These are phyloP conservation scores for Drosophila acutilabella DNA, from an alignment of 2,888 invertebrate species.

Conservation along the genomic window DNA sequence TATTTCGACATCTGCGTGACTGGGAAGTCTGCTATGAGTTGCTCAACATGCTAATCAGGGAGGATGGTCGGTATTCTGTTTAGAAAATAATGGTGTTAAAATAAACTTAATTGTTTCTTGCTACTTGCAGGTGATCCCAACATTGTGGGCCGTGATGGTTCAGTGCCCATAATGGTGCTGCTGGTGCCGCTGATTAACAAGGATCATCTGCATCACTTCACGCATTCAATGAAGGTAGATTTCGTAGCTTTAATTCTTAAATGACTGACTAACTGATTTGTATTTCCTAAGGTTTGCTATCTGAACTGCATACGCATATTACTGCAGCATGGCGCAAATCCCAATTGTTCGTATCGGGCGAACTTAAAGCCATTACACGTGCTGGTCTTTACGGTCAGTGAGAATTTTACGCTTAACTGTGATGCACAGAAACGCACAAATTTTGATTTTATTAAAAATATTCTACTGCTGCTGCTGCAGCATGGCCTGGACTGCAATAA, in stretches of 20 bases:
- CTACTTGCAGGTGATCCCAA: conserved; percentile 87
- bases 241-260: neutral
- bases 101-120: neutral
- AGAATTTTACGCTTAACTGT: conserved; percentile 89
- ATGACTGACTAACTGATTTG: neutral
- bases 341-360: conserved; percentile 89
- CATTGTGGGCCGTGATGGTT: conserved; percentile 90
- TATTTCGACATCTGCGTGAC: conserved; percentile 89
- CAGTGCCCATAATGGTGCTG: conserved; percentile 91
- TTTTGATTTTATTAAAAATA: conserved; percentile 90
- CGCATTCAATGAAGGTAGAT: conserved; percentile 89
- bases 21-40: conserved; percentile 87
- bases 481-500: conserved; percentile 89
- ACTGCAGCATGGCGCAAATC: conserved; percentile 90
- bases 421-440: conserved; percentile 89
- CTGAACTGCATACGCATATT: conserved; percentile 89
- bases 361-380: conserved; percentile 90
- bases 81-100: neutral
- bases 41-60: conserved; percentile 85
- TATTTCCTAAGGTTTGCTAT: conserved; percentile 87
- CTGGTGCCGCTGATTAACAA: conserved; percentile 91
- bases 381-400: conserved; percentile 89
- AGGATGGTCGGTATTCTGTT: conserved; percentile 79
- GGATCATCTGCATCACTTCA: conserved; percentile 90
- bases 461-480: conserved; percentile 88